Evolutionary conservation across 1,140 invertebrate species (phyloP), one percentile per base, ranked within the genome.

Genomic region (Harlomillsia oculata): DNA sequence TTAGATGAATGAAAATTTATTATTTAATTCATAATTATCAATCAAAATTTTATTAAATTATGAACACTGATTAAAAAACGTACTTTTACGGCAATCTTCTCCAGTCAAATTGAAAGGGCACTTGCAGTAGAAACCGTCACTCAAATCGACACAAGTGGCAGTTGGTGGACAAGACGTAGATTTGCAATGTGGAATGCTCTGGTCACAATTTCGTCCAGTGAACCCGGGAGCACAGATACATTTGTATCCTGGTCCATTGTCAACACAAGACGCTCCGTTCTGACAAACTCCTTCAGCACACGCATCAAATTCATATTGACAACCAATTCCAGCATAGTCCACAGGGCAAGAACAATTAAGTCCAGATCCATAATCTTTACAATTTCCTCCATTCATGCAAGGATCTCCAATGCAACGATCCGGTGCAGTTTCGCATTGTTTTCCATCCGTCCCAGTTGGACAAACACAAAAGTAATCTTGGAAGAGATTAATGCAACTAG

Each of bases 401-500:
- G 93, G 93, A 67, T 89, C 87, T 2, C 93, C 93, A 59, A 97
- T 90, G 67, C 93, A 97, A 48, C 92, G 78, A 72, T 96, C 89
- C 18, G 93, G 93, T 0, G 92, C 89, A 5, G 73, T 73, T 65
- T 80, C 75, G 59, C 78, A 78, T 28, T 73, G 69, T 65, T 78
- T 77, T 6, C 74, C 74, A 60, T 76, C 74, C 1, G 74, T 76
- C 20, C 55, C 56, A 55, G 86, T 90, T 39, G 89, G 89, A 67
- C 89, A 93, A n/a, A 94, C 91, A 68, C 93, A 96, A 81, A 97
- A 97, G 70, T 84, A 96, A 67, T 96, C 93, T 74, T 89, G 81
- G 80, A 94, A 94, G 3, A 97, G 74, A 69, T 94, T 84, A 44
- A 95, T 88, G 72, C 95, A 98, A 18, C 78, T 79, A 18, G 92